Base-by-base conservation (phyloP, 2,113 vertebrate genomes). In the Paracanthobrama guichenoti region DNA sequence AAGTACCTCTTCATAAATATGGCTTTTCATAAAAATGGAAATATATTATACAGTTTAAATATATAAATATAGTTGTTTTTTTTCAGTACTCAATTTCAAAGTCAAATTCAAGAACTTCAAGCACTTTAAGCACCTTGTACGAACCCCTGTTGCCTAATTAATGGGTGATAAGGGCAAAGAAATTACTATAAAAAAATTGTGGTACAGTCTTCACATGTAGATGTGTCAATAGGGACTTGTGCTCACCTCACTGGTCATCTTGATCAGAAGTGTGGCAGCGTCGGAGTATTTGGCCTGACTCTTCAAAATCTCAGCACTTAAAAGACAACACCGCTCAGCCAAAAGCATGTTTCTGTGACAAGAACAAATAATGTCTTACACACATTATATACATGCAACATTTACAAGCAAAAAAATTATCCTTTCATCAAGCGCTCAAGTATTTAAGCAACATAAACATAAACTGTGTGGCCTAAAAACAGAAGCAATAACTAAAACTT, bases 251-350 rank as follows among this genome's bases (percentile, higher is more conserved):
- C 96, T 98, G 74, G 98, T 99, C 95, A 99, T 96, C 89, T 98
- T 96, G 88, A 99, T 99, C 78, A 99, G 94, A 42, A 99, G 96
- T 84, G 97, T 93, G 60, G 98, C 98, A 81, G 98, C 97, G 14
- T 99, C 98, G 1, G 98, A 98, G 73, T 97, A 99, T 90, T 99
- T 99, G 83, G 91, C 91, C 91, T 99, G 97, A 93, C 97, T 99
- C 94, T 99, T 99, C 81, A 99, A 94, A 67, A 99, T 95, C 91
- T 99, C 98, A 79, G 97, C 95, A 90, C 97, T 99, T 85, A 99
- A 94, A 67, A 99, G 90, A 83, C 97, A 96, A 90, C 98, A 99
- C 89, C 98, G 95, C 92, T 99, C 98, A 74, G 98, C 98, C 87
- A 99, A 92, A 82, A 96, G 89, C 96, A 97, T 97, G 93, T 97